Conservation (phyloP, 2,888 invertebrate genomes). For the Epinotia brunnichana region DNA sequence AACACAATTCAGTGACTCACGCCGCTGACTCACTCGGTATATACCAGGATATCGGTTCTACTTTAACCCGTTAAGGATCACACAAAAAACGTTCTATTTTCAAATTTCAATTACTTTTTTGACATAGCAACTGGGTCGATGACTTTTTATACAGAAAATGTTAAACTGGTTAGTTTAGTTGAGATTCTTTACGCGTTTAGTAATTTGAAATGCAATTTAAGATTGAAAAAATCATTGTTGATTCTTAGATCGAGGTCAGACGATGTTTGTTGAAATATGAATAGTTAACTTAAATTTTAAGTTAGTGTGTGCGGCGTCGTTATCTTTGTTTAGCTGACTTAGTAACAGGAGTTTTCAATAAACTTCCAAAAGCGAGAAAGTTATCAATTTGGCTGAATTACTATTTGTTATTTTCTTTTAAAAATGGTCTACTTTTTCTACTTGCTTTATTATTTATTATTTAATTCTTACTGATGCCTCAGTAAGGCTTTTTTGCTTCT, state of each 20-base stretch:
- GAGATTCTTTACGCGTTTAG: background rate
- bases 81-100: conserved; percentile 28
- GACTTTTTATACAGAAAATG: background rate
- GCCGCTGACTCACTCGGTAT: conserved; percentile 23
- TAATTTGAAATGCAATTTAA: background rate
- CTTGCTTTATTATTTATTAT: too few relatives aligned
- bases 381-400: too few relatives aligned
- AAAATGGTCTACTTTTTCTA: too few relatives aligned
- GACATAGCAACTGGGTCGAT: background rate
- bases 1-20: conserved; percentile 27
- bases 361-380: background rate
- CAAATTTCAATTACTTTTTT: background rate
- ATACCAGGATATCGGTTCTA: conserved; percentile 29
- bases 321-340: background rate
- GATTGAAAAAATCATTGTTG: background rate
- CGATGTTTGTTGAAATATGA: too few relatives aligned
- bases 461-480: too few relatives aligned
- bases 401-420: too few relatives aligned
- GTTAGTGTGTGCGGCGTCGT: background rate
- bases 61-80: conserved; percentile 26
- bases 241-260: background rate
- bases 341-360: background rate
- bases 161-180: background rate
- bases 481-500: too few relatives aligned
- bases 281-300: background rate